Evolutionary conservation across 2,797 vertebrate genomes (phyloP), one percentile per base, ranked within the genome.

Genomic region (Oceanodroma leucorhoa): DNA sequence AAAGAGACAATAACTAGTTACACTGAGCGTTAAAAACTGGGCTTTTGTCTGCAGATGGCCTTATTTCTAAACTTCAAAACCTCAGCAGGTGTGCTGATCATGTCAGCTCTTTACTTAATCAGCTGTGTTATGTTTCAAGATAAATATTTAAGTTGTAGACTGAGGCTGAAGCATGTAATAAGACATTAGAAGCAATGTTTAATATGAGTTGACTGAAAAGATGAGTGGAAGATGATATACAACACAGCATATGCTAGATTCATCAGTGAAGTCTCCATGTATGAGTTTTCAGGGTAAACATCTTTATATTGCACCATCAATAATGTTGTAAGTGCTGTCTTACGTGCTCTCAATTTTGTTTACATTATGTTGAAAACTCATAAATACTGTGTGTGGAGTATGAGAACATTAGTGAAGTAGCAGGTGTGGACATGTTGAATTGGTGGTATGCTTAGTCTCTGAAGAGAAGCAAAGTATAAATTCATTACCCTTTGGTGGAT

Each of bases 121-220:
- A 94, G 34, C 87, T 83, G 58, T 86, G 57, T 88, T 88, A 51
- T 45, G 18, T 86, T 94, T 88, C 57, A 65, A 58, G 66, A 62
- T 76, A 93, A 93, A 88, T 91, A 88, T 83, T 93, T 64, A 85
- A 57, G 46, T 71, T 83, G 46, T 55, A 67, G 82, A 32, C 91
- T 93, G 67, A 83, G 48, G 20, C 64, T 26, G 67, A 83, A 73
- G 7, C 26, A 43, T 69, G 36, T 89, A 94, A 91, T 89, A 83
- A n/a, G n/a, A n/a, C n/a, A n/a, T 77, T 82, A 76, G 60, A 83
- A 90, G 55, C 36, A 57, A 4, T 46, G 16, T 91, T 87, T 87
- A 50, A 16, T 70, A 29, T 32, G 29, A 75, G 14, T 78, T 89
- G 51, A 41, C 67, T 73, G 65, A 73, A 77, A 79, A 69, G 40